Base-by-base conservation (phyloP, 2,888 invertebrate species). In the Plebejus argus region DNA sequence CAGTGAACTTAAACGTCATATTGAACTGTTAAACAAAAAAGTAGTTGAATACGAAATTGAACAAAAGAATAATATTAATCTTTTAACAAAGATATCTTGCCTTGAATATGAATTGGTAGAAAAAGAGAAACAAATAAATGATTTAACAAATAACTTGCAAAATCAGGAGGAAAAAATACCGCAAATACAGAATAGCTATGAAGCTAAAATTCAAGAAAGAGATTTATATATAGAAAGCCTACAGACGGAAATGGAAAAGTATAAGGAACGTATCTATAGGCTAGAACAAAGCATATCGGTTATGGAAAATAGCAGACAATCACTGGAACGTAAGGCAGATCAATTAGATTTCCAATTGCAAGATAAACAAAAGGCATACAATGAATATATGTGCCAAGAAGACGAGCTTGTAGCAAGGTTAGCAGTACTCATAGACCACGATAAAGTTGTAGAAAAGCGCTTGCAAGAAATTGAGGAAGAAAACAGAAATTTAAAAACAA, bases 141-240 rank as follows among this genome's bases (percentile, higher is more conserved):
- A 91, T 78, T 84, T 94, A 76, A 80, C 86, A 33, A 85, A 84
- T 77, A 89, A 90, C 83, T 81, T 93, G 72, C 90, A 91, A 81
- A 82, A 85, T 78, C 82, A 89, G 56, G 89, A 90, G 79, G 87
- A 90, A 84, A 88, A 88, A 81, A 85, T 91, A 78, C 89, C 83
- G 80, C 94, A 92, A 85, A 85, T 89, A 70, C 89, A 89, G 81
- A 91, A 88, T 85, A 95, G 95, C 4, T 91, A 95, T 76, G 95
- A 96, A 80, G 96, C 96, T 1, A 97, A 97, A 89, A 87, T 97
- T 15, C 96, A 96, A 85, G 97, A 97, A 87, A 93, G 96, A 79
- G 96, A 97, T 85, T 93, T 96, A 75, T 96, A 96, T 80, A 96
- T 97, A 78, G 97, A 97, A 87, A 96, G 95, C 61, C 90, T 97